Evolutionary conservation across 64 coral and sea anemone genomes (phyloP), one percentile per base, ranked within the genome.

Genomic region (Pocillopora damicornis): DNA sequence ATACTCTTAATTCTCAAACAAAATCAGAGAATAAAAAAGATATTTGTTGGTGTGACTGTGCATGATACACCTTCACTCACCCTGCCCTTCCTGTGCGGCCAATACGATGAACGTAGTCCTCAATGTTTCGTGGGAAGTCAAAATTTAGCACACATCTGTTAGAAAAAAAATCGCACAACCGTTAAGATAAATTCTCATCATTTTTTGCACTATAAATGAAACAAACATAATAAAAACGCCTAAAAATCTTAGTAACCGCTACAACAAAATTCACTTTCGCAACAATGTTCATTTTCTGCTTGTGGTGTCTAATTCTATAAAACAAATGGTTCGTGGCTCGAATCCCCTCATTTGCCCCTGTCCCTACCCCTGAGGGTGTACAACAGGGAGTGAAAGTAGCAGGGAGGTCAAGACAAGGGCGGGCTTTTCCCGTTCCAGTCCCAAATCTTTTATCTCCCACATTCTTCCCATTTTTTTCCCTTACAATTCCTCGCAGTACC

Each of bases 21-120:
- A 51, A 51, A 7, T 51, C 7, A 51, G 7, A 51, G 42, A 51
- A 51, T 51, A 51, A 51, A 51, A 51, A 51, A 51, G 42, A 51
- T 51, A 51, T 51, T 51, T 51, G 42, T 51, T 51, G 42, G 42
- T 7, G 7, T 51, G 42, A 51, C 16, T 25, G 45, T 60, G 22
- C n/a, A 86, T 34, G n/a, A 25, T 58, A 18, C 56, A 23, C 22
- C 51, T 17, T 86, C 45, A 89, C 89, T 67, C 73, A 98, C 95
- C 95, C 95, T 69, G 95, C 95, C 80, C 95, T 94, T 4, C 95
- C 95, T 15, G 95, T 98, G 37, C 95, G 89, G 2, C 95, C 95
- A 92, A 98, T 90, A 22, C 95, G 86, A 75, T 98, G 95, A 59
- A 98, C 95, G 60, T 98, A 98, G 67, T 99, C 97, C 60, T 99